Base-by-base conservation (phyloP, 2,797 vertebrate genomes). In the Dryobates pubescens region DNA sequence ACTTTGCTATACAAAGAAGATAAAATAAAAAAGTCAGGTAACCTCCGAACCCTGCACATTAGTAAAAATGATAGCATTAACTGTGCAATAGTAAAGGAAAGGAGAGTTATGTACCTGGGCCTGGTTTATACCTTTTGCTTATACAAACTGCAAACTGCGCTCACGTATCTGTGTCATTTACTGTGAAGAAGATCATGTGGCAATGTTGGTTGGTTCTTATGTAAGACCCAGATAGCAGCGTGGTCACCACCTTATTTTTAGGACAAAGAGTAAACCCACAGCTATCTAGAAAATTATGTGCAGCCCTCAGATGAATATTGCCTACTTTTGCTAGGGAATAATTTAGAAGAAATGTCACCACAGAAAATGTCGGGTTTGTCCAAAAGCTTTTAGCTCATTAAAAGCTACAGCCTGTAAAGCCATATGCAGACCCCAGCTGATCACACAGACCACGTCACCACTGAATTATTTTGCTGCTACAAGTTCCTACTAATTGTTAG, bases 171-270 rank as follows among this genome's bases (percentile, higher is more conserved):
- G 13, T 83, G 34, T n/a, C 54, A 71, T 62, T 80, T 85, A 70
- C 34, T 30, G 13, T 13, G 38, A 73, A 47, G 63, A 68, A 9
- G 26, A 63, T 38, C 14, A 61, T 0, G 15, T 76, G 41, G 61
- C 45, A 82, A 27, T 32, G 23, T 27, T 82, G 30, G n/a, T 17
- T 59, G 51, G 24, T 32, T 29, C 57, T 67, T 72, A 36, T 1
- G 4, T 20, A 85, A 93, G 67, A 89, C 36, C 29, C 67, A 75
- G 88, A 88, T 0, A 91, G 76, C 58, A 86, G 45, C 3, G 0
- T 71, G 68, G 56, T 59, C 63, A 61, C 58, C 53, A 34, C 63
- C 70, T 88, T 76, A 78, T 75, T 91, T 84, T 88, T 76, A 92
- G 64, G 64, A 79, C 64, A 67, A 41, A 78, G 17, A 43, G 58